These are phyloP conservation scores for Spea hammondii DNA, from an alignment of 2,797 vertebrate species.

Conservation along the genomic window DNA sequence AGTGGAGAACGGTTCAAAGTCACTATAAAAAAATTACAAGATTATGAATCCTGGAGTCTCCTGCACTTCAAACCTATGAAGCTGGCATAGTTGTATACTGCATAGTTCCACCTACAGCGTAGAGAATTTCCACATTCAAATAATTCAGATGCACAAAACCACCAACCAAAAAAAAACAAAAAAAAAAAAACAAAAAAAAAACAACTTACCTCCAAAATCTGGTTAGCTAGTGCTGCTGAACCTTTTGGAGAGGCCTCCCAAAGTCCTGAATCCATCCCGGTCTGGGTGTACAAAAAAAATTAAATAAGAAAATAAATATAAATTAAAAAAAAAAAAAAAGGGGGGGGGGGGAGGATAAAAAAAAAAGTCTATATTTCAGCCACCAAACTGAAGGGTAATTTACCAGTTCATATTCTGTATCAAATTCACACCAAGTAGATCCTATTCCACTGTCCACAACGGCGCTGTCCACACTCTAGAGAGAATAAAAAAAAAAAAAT, in stretches of 20 bases:
- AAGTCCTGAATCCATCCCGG: conserved; percentile 36
- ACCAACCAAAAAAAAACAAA: fast-evolving
- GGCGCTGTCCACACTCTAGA: conserved; percentile 80
- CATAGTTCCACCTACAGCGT: too few species aligned
- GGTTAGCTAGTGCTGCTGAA: not conserved
- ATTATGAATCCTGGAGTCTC: too few species aligned
- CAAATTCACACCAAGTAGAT: conserved; percentile 62
- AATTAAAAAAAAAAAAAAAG: too few species aligned
- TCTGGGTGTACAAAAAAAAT: not conserved
- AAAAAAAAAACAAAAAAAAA: not conserved
- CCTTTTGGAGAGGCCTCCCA: conserved; percentile 26
- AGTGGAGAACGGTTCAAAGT: too few species aligned
- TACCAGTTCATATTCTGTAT: conserved; percentile 66
- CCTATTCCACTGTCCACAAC: conserved; percentile 78
- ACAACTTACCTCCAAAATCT: conserved; percentile 33
- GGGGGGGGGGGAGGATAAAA: too few species aligned
- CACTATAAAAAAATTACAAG: too few species aligned
- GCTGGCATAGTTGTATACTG: too few species aligned
- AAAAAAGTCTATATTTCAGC: not conserved
- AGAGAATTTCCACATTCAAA: too few species aligned
- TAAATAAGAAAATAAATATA: too few species aligned
- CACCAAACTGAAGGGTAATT: conserved; percentile 15
- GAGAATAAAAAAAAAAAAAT: not conserved
- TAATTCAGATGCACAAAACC: too few species aligned
- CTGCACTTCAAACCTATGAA: too few species aligned